Conservation (phyloP, 1,140 invertebrate genomes). For the Cephus cinctus region DNA sequence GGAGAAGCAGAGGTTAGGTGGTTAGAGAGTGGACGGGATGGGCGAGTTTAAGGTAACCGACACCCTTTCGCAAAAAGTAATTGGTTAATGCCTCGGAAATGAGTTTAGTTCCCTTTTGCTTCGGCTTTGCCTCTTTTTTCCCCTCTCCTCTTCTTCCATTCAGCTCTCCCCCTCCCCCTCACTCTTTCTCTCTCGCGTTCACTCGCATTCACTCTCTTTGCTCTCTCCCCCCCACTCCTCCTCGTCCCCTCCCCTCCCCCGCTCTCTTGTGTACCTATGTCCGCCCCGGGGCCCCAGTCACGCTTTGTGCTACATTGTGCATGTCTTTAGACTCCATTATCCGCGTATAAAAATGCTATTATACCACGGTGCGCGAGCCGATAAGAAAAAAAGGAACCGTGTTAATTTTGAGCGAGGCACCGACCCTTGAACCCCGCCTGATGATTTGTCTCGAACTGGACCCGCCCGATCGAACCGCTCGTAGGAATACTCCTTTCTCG, state of each 20-base stretch:
- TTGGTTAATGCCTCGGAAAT: conserved; percentile 57
- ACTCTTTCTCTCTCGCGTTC: conserved; percentile 14
- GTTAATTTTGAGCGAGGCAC: no score
- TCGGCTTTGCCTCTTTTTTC: conserved; percentile 36
- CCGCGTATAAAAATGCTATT: conserved; percentile 37
- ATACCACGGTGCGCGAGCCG: no score
- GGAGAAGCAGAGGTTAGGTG: conserved; percentile 12
- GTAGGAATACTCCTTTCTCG: no score
- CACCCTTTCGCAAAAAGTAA: conserved; percentile 54
- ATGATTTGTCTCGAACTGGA: no score
- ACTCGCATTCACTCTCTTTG: conserved; percentile 15
- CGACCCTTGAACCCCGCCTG: no score
- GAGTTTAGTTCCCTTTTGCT: conserved; percentile 54
- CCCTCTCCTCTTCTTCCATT: conserved; percentile 16
- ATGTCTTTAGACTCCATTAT: conserved; percentile 33
- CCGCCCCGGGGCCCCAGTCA: conserved; percentile 23
- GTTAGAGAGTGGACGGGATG: conserved; percentile 13
- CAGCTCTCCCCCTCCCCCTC: conserved; percentile 8
- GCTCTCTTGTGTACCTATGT: conserved; percentile 24
- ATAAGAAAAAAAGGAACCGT: no score
- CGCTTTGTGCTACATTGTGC: conserved; percentile 32
- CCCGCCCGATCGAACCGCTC: no score
- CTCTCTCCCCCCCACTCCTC: conserved; percentile 14
- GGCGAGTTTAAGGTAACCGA: conserved; percentile 47
- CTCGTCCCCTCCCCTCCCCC: conserved; percentile 5